Base-by-base conservation (phyloP, 2,113 vertebrate genomes). In the Dendrocopos noguchii region DNA sequence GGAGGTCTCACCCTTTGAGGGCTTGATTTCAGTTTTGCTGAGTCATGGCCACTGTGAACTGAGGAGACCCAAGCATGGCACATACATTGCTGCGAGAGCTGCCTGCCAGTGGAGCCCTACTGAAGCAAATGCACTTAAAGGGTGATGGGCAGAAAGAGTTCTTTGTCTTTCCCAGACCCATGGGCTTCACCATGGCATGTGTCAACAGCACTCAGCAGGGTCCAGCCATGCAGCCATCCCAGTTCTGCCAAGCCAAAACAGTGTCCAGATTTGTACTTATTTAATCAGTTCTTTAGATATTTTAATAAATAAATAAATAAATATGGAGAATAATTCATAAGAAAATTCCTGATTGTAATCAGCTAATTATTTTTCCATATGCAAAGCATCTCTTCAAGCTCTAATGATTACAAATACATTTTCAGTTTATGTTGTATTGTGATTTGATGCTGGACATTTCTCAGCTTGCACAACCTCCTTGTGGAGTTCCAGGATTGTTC, bases 311-410 rank as follows among this genome's bases (percentile, higher is more conserved):
- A 61, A 28, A 76, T 88, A 87, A 68, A 72, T 5, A 34, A 73
- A 46, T 60, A 47, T 33, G 75, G 64, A 76, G 78, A 91, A 66
- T 87, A 63, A 84, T 65, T 76, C 87, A 87, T 91, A 77, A 76
- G 46, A 89, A 89, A 70, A 82, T 66, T 27, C 33, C 19, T 89
- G 56, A 91, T 90, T 85, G 56, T 94, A 88, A 95, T 87, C 87
- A 91, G 60, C 60, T 91, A 73, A 85, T 91, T 87, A 63, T 77
- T 91, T 92, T 87, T 85, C 90, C 72, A 71, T 76, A 72, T 52
- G 87, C 75, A 92, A 90, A 83, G 52, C 75, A 80, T 73, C 63
- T 72, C 47, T 16, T 94, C 0, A 0, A 91, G 50, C 44, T 34
- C 29, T 66, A 84, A 81, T 68, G 33, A 71, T 73, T 84, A 66